phyloP scores from a whole-genome alignment of 64 coral and sea anemone species.

The Porites australiensis region DNA sequence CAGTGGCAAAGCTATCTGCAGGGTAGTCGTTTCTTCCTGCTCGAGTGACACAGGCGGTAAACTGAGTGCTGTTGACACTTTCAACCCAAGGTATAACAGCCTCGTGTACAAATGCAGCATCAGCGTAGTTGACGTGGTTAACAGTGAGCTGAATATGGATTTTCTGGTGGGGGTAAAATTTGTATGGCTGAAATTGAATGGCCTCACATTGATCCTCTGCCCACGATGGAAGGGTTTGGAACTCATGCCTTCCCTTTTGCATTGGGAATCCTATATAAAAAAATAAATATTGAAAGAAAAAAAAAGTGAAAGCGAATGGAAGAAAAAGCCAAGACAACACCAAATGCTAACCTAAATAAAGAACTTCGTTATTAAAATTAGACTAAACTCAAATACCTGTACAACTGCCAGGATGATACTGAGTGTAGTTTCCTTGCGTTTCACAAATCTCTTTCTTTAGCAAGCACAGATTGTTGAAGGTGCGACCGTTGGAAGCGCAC shows the following conservation, averaged over 20 bases:
- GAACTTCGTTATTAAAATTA: not conserved
- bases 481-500: slow-evolving; percentile 51
- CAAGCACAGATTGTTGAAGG: slow-evolving; percentile 67
- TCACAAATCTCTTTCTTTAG: slow-evolving; percentile 68
- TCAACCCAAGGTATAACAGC: slow-evolving; percentile 75
- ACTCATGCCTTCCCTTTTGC: slow-evolving; percentile 27
- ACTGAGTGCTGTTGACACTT: slow-evolving; percentile 59
- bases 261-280: slow-evolving; percentile 59
- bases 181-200: slow-evolving; percentile 43
- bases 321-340: not conserved
- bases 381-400: not conserved
- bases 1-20: slow-evolving; percentile 22
- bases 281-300: too few species aligned
- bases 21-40: slow-evolving; percentile 62
- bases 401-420: slow-evolving; percentile 62
- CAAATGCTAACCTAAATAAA: not conserved
- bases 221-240: not conserved
- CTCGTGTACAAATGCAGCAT: slow-evolving; percentile 34
- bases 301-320: not conserved
- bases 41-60: slow-evolving; percentile 64
- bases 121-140: slow-evolving; percentile 55
- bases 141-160: slow-evolving; percentile 72
- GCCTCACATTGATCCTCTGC: slow-evolving; percentile 33
- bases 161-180: slow-evolving; percentile 68
- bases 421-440: slow-evolving; percentile 41